Evolutionary conservation across 2,113 vertebrate genomes (phyloP).

Genomic region (Climacteris rufus): DNA sequence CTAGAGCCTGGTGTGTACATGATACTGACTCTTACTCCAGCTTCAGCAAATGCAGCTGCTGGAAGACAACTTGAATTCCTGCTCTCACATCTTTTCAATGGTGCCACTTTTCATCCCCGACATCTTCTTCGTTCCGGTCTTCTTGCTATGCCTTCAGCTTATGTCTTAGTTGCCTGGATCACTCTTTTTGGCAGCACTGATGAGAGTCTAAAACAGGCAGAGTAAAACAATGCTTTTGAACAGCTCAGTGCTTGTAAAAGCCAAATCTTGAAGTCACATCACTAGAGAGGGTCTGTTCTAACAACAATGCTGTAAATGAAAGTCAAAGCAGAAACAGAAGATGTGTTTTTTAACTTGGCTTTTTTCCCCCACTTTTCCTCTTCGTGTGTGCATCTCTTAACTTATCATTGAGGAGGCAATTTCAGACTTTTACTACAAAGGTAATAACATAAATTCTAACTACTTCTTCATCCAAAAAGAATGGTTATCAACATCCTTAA

Average conservation of each 20-base stretch:
- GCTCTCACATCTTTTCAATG: accelerated
- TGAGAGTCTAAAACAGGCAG: not conserved
- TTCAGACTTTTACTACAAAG: not conserved
- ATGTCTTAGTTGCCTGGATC: not conserved
- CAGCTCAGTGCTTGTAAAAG: not conserved
- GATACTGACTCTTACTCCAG: not conserved
- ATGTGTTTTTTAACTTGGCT: not conserved
- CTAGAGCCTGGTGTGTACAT: not conserved
- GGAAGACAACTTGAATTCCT: not conserved
- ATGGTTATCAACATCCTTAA: not conserved
- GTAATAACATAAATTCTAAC: not conserved
- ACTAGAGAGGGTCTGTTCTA: not conserved
- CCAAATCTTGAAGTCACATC: not conserved
- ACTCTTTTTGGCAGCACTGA: not conserved
- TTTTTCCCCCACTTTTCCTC: not conserved
- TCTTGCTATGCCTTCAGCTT: not conserved
- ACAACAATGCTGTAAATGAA: not conserved
- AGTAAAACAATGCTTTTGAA: not conserved
- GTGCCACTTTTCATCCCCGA: not conserved
- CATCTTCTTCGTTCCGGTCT: not conserved
- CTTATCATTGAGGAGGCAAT: not conserved
- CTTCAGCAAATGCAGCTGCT: not conserved
- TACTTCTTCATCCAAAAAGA: not conserved
- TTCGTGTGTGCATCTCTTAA: not conserved
- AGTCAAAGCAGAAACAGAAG: not conserved